phyloP scores from a whole-genome alignment of 2,113 vertebrate genomes.

The Atherinomorus stipes region DNA sequence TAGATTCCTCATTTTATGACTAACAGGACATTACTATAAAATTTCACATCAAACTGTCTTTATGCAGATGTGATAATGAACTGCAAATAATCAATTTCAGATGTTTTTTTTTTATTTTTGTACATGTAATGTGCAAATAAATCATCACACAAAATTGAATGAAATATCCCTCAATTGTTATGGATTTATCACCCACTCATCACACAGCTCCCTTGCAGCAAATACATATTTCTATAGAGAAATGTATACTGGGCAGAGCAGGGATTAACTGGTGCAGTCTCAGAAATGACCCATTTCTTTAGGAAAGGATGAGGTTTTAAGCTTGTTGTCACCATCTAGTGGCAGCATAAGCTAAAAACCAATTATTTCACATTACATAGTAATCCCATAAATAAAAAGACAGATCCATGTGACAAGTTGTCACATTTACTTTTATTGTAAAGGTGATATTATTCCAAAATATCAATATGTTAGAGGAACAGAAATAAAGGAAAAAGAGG shows the following conservation, averaged over 20 bases:
- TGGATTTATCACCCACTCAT: not conserved
- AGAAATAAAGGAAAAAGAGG: constrained; percentile 69
- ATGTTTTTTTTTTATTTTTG: not conserved
- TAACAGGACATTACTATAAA: not conserved
- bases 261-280: not conserved
- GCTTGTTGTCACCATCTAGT: constrained; percentile 67
- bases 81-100: constrained; percentile 2
- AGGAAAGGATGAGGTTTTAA: not conserved
- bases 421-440: constrained; percentile 89
- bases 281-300: not conserved
- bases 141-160: constrained; percentile 1
- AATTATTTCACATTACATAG: not conserved
- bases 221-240: not conserved
- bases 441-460: constrained; percentile 95
- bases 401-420: constrained; percentile 65
- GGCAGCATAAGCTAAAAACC: constrained; percentile 28
- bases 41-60: not conserved
- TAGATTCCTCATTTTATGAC: constrained; percentile 4
- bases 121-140: too few species aligned
- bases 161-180: not conserved
- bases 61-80: not conserved
- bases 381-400: constrained; percentile 38
- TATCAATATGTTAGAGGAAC: constrained; percentile 82
- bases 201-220: constrained; percentile 41
- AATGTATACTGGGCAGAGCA: not conserved